A percentile compares a stretch with the other conserved stretches of the same genome.
These are phyloP conservation scores for Drosophila azteca DNA, from an alignment of 1,140 invertebrate species.

Conservation along the genomic window DNA sequence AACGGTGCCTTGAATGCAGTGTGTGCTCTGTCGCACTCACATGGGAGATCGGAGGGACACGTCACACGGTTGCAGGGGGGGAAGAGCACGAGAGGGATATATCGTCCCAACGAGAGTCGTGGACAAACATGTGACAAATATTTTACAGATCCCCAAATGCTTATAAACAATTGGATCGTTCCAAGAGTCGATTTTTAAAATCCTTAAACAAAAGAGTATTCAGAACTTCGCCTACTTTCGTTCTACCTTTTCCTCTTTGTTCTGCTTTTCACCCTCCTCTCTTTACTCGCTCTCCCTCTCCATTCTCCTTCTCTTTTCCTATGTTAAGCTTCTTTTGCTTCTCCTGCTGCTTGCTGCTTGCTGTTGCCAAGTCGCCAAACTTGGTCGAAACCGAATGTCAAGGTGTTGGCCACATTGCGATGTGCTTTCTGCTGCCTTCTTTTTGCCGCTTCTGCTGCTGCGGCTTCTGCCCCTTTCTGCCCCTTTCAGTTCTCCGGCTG, in stretches of 20 bases:
- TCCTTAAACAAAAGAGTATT: conserved; percentile 4
- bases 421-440: conserved; percentile 35
- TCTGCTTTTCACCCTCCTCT: no score
- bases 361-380: conserved; percentile 62
- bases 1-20: no score
- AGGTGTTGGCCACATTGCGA: conserved; percentile 73
- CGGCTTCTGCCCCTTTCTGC: background rate
- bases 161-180: no score
- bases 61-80: no score
- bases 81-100: no score
- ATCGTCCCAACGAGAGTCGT: no score
- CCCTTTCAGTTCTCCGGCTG: no score
- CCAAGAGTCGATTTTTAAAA: background rate
- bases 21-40: no score
- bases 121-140: no score
- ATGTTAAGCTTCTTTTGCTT: background rate
- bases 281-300: background rate
- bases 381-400: conserved; percentile 47
- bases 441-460: background rate
- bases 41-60: no score
- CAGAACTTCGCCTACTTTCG: conserved; percentile 4
- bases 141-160: no score
- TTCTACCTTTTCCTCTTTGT: background rate
- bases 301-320: background rate
- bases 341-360: conserved; percentile 33